phyloP scores from a whole-genome alignment of 2,888 invertebrate species.

The Acrobasis repandana region DNA sequence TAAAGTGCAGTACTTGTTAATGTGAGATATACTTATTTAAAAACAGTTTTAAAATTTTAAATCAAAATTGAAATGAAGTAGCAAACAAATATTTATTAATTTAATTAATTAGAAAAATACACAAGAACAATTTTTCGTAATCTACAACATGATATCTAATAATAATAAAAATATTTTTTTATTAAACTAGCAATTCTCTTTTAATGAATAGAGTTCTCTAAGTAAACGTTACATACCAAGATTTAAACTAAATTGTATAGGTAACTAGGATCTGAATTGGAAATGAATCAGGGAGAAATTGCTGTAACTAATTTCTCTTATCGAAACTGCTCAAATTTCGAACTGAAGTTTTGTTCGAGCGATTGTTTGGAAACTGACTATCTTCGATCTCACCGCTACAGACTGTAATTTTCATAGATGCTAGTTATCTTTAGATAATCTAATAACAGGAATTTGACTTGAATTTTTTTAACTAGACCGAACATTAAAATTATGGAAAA shows the following conservation, averaged over 20 bases:
- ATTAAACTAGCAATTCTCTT: too few relatives aligned
- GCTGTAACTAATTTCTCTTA: constrained; percentile 1
- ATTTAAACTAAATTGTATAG: background rate
- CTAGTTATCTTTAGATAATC: background rate
- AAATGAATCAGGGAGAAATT: constrained; percentile 5
- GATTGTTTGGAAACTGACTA: background rate
- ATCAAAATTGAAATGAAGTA: too few relatives aligned
- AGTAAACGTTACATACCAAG: background rate
- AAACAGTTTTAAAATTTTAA: too few relatives aligned
- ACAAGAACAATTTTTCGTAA: too few relatives aligned
- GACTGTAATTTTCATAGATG: constrained; percentile 3
- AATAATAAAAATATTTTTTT: too few relatives aligned
- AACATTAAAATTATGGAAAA: background rate
- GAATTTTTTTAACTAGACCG: background rate
- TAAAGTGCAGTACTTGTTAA: too few relatives aligned
- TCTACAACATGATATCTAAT: too few relatives aligned
- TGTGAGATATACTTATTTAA: too few relatives aligned
- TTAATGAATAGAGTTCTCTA: too few relatives aligned
- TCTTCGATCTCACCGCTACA: constrained; percentile 10
- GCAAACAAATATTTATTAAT: too few relatives aligned
- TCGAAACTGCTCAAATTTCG: constrained; percentile 5
- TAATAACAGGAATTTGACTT: background rate
- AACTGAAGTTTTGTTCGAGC: constrained; percentile 7
- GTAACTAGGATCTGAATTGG: background rate
- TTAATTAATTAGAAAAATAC: too few relatives aligned